Percentiles rank a stretch among this genome's conserved stretches.
Conservation (phyloP, 2,888 invertebrate species). For the Chelonus formosanus region DNA sequence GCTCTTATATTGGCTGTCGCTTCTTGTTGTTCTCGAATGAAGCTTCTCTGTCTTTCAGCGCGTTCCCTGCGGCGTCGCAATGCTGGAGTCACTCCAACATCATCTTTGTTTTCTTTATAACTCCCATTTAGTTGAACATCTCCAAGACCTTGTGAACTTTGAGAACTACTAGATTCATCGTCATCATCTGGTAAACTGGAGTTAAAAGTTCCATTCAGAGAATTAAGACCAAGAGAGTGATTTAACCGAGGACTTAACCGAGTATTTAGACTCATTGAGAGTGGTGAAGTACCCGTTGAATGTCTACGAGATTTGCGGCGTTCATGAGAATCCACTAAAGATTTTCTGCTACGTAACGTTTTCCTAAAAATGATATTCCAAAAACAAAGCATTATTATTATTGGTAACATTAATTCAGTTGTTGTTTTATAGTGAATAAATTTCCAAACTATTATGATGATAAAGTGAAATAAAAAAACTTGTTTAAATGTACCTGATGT, state of each 20-base stretch:
- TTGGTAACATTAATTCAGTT: background rate
- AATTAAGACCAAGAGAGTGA: slow-evolving; percentile 57
- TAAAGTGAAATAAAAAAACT: slow-evolving; percentile 19
- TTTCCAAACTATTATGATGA: background rate
- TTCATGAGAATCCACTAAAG: slow-evolving; percentile 71
- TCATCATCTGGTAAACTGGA: slow-evolving; percentile 65
- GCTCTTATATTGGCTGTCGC: slow-evolving; percentile 68
- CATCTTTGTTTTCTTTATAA: slow-evolving; percentile 70
- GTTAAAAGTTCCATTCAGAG: slow-evolving; percentile 58
- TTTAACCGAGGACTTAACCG: slow-evolving; percentile 60
- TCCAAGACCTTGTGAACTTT: slow-evolving; percentile 68
- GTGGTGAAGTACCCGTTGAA: slow-evolving; percentile 75
- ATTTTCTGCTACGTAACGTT: slow-evolving; percentile 76
- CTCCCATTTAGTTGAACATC: slow-evolving; percentile 68
- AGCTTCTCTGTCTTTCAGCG: slow-evolving; percentile 84
- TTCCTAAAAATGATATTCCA: slow-evolving; percentile 67
- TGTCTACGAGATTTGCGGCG: slow-evolving; percentile 82
- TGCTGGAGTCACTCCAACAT: slow-evolving; percentile 83
- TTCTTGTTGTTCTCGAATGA: slow-evolving; percentile 84
- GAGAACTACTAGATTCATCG: slow-evolving; percentile 71
- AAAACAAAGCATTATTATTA: background rate
- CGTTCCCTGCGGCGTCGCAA: slow-evolving; percentile 82
- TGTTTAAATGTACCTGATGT: slow-evolving; percentile 64
- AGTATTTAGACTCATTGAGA: slow-evolving; percentile 58
- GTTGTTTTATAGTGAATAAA: background rate